These are phyloP conservation scores for Eleginops maclovinus DNA, from an alignment of 2,113 vertebrate genomes.

Conservation along the genomic window DNA sequence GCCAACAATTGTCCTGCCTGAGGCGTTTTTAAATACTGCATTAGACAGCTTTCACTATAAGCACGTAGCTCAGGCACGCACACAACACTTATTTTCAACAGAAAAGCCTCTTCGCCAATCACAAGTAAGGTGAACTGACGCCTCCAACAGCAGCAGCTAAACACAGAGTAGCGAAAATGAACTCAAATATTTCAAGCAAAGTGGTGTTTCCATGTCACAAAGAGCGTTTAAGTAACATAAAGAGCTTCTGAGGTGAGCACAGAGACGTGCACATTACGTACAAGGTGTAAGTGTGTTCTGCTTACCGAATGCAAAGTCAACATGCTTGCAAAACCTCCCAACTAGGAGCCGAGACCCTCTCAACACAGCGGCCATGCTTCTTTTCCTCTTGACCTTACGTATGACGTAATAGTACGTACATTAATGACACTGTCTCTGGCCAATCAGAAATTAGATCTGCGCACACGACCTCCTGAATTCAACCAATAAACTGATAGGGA, in stretches of 20 bases:
- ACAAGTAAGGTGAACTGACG: neutral
- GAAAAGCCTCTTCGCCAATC: neutral
- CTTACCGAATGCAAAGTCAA: slow-evolving; percentile 79
- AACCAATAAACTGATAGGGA: slow-evolving; percentile 58
- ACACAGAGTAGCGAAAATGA: neutral
- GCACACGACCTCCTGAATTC: slow-evolving; percentile 13
- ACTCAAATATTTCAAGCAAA: slow-evolving; percentile 18
- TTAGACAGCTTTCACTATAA: neutral
- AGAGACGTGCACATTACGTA: neutral
- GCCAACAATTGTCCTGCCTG: neutral
- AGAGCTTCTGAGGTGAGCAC: neutral
- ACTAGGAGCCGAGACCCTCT: slow-evolving; percentile 77
- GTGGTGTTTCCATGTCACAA: neutral
- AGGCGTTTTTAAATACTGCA: neutral
- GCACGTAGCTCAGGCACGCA: neutral
- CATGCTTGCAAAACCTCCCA: slow-evolving; percentile 78
- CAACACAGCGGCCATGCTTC: slow-evolving; percentile 86
- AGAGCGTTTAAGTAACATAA: neutral
- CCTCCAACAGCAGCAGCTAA: slow-evolving; percentile 7
- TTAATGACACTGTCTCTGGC: slow-evolving; percentile 42
- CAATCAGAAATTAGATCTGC: slow-evolving; percentile 50
- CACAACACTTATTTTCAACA: neutral
- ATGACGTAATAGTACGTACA: slow-evolving; percentile 32
- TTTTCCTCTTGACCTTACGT: slow-evolving; percentile 72
- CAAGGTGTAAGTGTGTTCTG: neutral